Evolutionary conservation across 1,140 invertebrate genomes (phyloP).

Genomic region (Bombus soroeensis): DNA sequence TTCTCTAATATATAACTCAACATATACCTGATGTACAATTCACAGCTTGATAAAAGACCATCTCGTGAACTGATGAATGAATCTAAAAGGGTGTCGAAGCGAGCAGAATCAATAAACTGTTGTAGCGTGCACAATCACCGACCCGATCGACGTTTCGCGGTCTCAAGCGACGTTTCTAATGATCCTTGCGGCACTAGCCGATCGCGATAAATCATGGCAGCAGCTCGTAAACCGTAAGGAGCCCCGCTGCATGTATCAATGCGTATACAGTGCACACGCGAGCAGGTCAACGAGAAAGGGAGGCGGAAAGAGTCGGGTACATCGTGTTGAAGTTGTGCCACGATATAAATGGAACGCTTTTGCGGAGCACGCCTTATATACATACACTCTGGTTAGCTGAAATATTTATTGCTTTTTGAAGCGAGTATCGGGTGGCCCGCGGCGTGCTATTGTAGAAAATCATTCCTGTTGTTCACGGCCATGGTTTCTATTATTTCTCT

Average conservation of each 20-base stretch:
- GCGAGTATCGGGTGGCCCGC: conserved; percentile 53
- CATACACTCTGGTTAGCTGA: conserved; percentile 60
- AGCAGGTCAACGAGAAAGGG: conserved; percentile 35
- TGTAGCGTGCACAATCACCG: neutral
- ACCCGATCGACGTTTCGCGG: conserved; percentile 42
- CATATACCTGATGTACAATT: neutral
- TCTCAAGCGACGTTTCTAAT: conserved; percentile 63
- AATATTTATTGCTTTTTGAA: conserved; percentile 69
- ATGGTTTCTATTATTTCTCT: conserved; percentile 46
- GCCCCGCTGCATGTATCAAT: conserved; percentile 55
- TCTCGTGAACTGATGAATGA: neutral
- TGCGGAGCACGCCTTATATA: conserved; percentile 63
- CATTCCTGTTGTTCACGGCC: conserved; percentile 58
- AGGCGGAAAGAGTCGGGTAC: conserved; percentile 47
- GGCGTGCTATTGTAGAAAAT: conserved; percentile 65
- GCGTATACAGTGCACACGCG: conserved; percentile 43
- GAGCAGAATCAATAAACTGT: neutral
- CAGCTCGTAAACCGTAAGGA: conserved; percentile 65
- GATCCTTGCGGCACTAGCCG: conserved; percentile 51
- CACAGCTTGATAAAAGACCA: neutral
- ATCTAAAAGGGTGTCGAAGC: conserved; percentile 11
- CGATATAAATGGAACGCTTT: conserved; percentile 69
- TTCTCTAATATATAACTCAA: neutral
- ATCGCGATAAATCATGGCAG: conserved; percentile 61
- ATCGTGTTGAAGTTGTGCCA: conserved; percentile 49